Evolutionary conservation across 2,888 invertebrate genomes (phyloP), one percentile per base, ranked within the genome.

Genomic region (Gymnosoma rotundatum): DNA sequence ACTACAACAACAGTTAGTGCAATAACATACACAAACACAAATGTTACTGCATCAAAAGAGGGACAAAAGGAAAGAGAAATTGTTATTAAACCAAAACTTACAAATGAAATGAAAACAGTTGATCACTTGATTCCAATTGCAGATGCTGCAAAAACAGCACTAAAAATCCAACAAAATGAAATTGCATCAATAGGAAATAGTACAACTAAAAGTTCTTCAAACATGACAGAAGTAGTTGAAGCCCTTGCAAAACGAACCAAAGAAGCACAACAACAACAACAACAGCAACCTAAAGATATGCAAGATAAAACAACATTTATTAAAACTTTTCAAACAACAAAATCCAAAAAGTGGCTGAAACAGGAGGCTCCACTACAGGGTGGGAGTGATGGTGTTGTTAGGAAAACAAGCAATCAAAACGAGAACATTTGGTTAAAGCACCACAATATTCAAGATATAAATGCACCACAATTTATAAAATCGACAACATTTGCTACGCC

Each of bases 401-500:
- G 6, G 32, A 6, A 32, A 32, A 32, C 32, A 32, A 32, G 8
- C 32, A 14, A 42, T 25, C 25, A 70, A 45, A 64, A 36, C 48
- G 56, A 21, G 50, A 42, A 38, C 20, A 52, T 18, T 52, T 76
- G 61, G 20, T 20, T 42, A 18, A 45, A 70, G 14, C 70, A 70
- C 21, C n/a, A 1, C 67, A 42, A 32, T 48, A 64, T 45, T 54
- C 20, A 18, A 66, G 20, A 66, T 42, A 42, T 61, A 54, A 61
- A 54, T 69, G 61, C 42, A 56, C 4, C 25, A 69, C 50, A 60
- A 76, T 76, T 79, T 66, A 73, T 60, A 58, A 64, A 73, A 73
- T 74, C 63, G 69, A 75, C 73, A 80, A 74, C 80, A 81, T 63
- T 69, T 80, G 70, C 69, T 21, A 67, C 78, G n/a, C 63, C 84